Evolutionary conservation across 2,888 invertebrate species (phyloP).

Genomic region (Crossocerus cetratus): DNA sequence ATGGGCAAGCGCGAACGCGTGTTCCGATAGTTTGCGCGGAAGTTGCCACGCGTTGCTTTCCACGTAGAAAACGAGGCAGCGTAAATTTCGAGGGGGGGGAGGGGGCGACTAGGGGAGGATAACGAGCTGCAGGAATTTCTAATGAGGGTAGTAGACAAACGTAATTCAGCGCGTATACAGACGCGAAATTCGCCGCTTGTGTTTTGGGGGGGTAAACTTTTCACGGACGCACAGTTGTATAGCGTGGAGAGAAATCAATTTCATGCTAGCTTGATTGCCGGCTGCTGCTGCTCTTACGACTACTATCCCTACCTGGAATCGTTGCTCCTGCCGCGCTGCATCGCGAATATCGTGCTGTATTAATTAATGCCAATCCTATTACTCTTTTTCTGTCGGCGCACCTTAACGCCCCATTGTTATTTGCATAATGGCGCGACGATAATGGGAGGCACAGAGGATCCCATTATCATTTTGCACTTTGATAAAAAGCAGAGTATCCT

Average conservation of each 20-base stretch:
- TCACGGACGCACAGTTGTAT: constrained; percentile 29
- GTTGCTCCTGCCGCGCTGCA: background rate
- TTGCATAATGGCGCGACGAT: constrained; percentile 1
- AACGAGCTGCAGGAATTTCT: constrained; percentile 50
- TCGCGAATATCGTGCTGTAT: background rate
- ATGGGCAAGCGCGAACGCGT: background rate
- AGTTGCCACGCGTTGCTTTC: constrained; percentile 15
- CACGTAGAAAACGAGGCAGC: constrained; percentile 18
- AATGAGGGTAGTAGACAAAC: constrained; percentile 40
- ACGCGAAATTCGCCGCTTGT: constrained; percentile 27
- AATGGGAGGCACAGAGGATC: too few species aligned
- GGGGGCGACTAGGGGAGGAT: constrained; percentile 11
- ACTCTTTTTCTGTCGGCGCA: background rate
- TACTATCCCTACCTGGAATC: too few species aligned
- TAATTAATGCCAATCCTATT: background rate
- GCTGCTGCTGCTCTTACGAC: background rate
- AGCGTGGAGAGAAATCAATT: background rate
- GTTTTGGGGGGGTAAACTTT: constrained; percentile 31
- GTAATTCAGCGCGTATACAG: constrained; percentile 32
- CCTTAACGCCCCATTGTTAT: constrained; percentile 28
- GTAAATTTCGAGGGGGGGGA: constrained; percentile 19
- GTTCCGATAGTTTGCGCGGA: constrained; percentile 34
- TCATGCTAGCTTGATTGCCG: background rate
- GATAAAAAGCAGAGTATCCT: too few species aligned
- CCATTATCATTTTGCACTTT: too few species aligned